Evolutionary conservation across 2,797 vertebrate genomes (phyloP).

Genomic region (Graptemys geographica): DNA sequence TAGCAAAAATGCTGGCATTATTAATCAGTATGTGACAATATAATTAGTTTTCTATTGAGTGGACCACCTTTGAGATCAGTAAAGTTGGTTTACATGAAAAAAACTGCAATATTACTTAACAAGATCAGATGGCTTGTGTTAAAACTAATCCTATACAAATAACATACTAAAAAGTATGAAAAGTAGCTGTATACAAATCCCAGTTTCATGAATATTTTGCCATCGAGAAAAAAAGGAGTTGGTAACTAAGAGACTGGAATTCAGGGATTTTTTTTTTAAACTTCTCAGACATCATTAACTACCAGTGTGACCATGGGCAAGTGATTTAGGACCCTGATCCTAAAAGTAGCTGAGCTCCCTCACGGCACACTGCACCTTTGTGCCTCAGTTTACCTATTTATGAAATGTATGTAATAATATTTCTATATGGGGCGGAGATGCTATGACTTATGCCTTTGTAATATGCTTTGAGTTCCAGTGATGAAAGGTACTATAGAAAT

Average conservation of each 20-base stretch:
- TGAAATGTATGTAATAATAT: background rate
- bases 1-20: conserved; percentile 79
- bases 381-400: background rate
- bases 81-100: conserved; percentile 66
- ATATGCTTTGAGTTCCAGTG: background rate
- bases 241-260: background rate
- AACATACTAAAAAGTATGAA: background rate
- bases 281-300: background rate
- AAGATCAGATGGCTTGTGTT: conserved; percentile 20
- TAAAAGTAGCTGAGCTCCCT: background rate
- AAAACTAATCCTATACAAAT: conserved; percentile 14
- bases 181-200: background rate
- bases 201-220: background rate
- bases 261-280: background rate
- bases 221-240: background rate
- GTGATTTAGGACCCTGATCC: background rate
- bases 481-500: background rate
- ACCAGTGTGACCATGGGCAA: background rate
- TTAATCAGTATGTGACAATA: conserved; percentile 85
- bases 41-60: conserved; percentile 85
- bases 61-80: conserved; percentile 81
- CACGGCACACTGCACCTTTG: background rate
- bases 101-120: conserved; percentile 68
- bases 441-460: background rate
- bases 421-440: background rate